Evolutionary conservation across 2,113 vertebrate genomes (phyloP), one percentile per base, ranked within the genome.

Genomic region (Sapajus apella): DNA sequence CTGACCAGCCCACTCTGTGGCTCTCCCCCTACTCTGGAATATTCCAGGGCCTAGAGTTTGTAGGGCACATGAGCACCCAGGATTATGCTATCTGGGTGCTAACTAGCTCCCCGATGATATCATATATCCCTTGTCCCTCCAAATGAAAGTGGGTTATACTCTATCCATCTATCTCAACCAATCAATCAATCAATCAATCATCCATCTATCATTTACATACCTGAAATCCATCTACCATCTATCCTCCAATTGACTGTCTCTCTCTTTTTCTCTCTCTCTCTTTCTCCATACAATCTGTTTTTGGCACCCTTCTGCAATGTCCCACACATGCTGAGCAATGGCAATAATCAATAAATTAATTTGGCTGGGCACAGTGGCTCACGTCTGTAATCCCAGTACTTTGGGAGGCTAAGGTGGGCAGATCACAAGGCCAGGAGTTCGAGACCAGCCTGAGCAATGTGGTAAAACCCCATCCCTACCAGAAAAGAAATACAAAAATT

Each of bases 271-370:
- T 8, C 6, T 35, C 32, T 16, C 43, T 10, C 68, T 61, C 37
- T 72, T 11, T 8, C 8, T 18, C 30, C 43, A 40, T 30, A 45
- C 21, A 16, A n/a, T 77, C 35, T 86, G 21, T 61, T 81, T 87
- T 81, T 37, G 13, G 3, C 68, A 55, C 35, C 37, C n/a, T 79
- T n/a, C 16, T 27, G 73, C 32, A 35, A 64, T 89, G 56, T 37
- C 20, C 37, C 14, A 14, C 0, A 45, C 21, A 77, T 77, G 72
- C 64, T 76, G 50, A 97, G 13, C 61, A 97, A 75, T 81, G 79
- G 9, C 12, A 79, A 70, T n/a, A 92, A 3, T 77, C 55, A 47
- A 4, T 81, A 89, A n/a, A 58, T 70, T 37, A 32, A 55, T 32
- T 68, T 89, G n/a, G 52, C 16, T 17, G 16, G 52, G 52, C 16